phyloP scores from a whole-genome alignment of 2,113 vertebrate genomes.

The Sterrhoptilus dennistouni region DNA sequence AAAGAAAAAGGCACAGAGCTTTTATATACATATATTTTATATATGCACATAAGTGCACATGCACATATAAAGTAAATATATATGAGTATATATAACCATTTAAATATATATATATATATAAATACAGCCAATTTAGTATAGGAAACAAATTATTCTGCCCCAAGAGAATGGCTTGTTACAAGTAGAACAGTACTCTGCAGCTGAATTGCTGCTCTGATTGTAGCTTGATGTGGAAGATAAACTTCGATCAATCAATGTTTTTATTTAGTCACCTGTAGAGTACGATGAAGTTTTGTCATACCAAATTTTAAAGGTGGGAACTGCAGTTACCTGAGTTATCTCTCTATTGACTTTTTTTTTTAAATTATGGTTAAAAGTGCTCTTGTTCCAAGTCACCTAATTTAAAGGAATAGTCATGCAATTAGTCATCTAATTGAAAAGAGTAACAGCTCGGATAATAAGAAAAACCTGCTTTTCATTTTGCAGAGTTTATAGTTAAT shows the following conservation, averaged over 20 bases:
- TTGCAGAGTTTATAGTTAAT: neutral
- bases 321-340: neutral
- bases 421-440: conserved; percentile 17
- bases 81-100: neutral
- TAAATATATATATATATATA: neutral
- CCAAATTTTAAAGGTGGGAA: neutral
- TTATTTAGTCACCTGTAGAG: neutral
- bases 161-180: neutral
- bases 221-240: neutral
- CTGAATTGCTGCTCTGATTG: neutral
- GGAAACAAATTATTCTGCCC: neutral
- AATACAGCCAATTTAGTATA: neutral
- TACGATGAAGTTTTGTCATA: neutral
- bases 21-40: neutral
- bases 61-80: neutral
- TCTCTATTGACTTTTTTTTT: neutral
- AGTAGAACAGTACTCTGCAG: neutral
- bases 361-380: neutral
- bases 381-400: neutral
- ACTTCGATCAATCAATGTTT: neutral
- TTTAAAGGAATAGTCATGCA: conserved; percentile 16
- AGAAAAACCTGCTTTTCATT: neutral
- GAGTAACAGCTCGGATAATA: neutral
- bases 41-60: too few species aligned
- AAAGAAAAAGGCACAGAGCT: neutral